Evolutionary conservation across 1,140 invertebrate species (phyloP).

Genomic region (Vanessa tameamea): DNA sequence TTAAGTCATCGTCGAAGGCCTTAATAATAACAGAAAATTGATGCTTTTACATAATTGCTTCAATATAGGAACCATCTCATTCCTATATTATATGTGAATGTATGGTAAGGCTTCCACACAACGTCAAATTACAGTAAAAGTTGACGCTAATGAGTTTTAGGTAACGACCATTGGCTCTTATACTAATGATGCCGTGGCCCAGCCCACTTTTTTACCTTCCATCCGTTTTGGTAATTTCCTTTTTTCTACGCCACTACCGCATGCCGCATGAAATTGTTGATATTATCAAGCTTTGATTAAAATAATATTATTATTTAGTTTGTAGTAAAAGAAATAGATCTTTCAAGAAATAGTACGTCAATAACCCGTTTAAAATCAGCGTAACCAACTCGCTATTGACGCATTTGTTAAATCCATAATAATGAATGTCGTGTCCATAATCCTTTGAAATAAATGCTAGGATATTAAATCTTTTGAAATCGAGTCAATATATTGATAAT

Average conservation of each 20-base stretch:
- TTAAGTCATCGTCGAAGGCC: constrained; percentile 50
- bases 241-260: constrained; percentile 64
- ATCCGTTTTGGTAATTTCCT: constrained; percentile 75
- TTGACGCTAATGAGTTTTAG: constrained; percentile 77
- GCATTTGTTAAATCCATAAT: no score
- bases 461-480: constrained; percentile 9
- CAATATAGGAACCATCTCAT: constrained; percentile 51
- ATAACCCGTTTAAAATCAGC: background rate
- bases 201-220: constrained; percentile 73
- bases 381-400: background rate
- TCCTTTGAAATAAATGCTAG: background rate
- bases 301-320: background rate
- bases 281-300: constrained; percentile 1
- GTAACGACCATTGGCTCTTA: constrained; percentile 76
- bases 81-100: constrained; percentile 30
- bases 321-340: background rate
- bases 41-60: constrained; percentile 65
- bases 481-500: background rate
- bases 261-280: constrained; percentile 21
- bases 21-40: constrained; percentile 68
- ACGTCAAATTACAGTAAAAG: constrained; percentile 74
- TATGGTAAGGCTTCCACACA: constrained; percentile 32
- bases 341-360: background rate
- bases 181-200: constrained; percentile 68
- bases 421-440: background rate